Base-by-base conservation (phyloP, 2,888 invertebrate genomes). In the Sarcophaga subvicina region DNA sequence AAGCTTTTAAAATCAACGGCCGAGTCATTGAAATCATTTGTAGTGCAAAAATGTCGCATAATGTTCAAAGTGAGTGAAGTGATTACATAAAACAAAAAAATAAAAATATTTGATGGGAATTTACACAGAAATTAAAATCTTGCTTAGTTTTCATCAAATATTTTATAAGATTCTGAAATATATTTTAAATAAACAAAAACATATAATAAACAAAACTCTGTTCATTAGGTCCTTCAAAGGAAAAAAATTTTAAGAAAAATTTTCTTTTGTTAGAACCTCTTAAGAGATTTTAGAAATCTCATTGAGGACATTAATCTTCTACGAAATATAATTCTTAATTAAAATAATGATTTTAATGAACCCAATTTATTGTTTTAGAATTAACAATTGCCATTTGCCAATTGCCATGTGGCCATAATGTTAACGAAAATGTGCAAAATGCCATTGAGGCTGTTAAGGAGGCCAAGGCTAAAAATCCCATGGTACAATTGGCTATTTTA, bases 401-500 rank as follows among this genome's bases (percentile, higher is more conserved):
- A 85, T 87, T 92, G 79, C 89, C 90, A 6, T 90, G 89, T n/a
- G 89, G 90, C 78, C 69, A 22, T 2, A 90, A 91, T 86, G 89
- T 91, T 47, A 64, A 83, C 0, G 82, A 71, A 2, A 92, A 92
- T 88, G 90, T 93, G 4, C 88, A 83, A 0, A 89, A 89, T 14
- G 93, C 92, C 4, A 82, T 91, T 17, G 87, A 88, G 0, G 88
- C 90, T 25, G 88, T 93, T 1, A 90, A 84, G 4, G 88, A 90
- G 45, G 87, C 90, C n/a, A 93, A 93, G 80, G 72, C 83, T 8
- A 84, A 88, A 45, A 90, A 92, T 89, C 90, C 92, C 2, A 86
- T 90, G 73, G 80, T 92, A 0, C 89, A 95, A 87, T 88, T 97
- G 73, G 94, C 96, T 62, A 95, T 95, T 2, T 92, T 97, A 37